Conservation (phyloP, 2,797 vertebrate species). For the Poecilia gillii region DNA sequence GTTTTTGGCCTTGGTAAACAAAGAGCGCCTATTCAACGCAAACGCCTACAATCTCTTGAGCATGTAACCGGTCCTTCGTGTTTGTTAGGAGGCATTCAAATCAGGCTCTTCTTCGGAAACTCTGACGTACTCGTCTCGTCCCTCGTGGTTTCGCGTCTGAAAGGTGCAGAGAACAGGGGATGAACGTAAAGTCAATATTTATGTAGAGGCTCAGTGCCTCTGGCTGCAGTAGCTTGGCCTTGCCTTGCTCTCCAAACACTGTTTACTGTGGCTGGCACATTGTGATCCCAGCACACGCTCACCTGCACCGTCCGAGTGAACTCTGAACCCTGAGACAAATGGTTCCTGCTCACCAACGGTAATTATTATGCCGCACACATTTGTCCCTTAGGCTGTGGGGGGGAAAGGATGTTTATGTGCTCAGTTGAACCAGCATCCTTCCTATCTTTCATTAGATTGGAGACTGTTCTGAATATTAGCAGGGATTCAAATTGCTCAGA, state of each 20-base stretch:
- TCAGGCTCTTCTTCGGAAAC: slow-evolving; percentile 13
- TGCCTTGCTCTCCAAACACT: slow-evolving; percentile 39
- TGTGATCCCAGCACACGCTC: slow-evolving; percentile 39
- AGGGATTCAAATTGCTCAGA: background rate
- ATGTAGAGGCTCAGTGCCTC: slow-evolving; percentile 39
- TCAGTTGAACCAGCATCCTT: background rate
- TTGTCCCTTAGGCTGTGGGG: slow-evolving; percentile 21
- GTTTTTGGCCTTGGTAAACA: slow-evolving; percentile 21
- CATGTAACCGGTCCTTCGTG: slow-evolving; percentile 10
- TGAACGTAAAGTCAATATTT: slow-evolving; percentile 62
- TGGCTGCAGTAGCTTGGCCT: slow-evolving; percentile 38
- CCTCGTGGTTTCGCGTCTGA: slow-evolving; percentile 18
- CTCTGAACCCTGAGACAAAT: slow-evolving; percentile 66
- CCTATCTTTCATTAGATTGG: slow-evolving; percentile 7
- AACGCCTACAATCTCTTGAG: slow-evolving; percentile 15
- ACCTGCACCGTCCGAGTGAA: slow-evolving; percentile 55
- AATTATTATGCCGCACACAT: slow-evolving; percentile 42
- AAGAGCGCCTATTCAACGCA: background rate
- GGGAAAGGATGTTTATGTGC: slow-evolving; percentile 12
- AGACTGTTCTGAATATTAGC: background rate
- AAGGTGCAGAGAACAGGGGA: slow-evolving; percentile 33
- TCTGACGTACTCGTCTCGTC: slow-evolving; percentile 12
- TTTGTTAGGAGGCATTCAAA: slow-evolving; percentile 20
- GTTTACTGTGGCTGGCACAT: slow-evolving; percentile 53
- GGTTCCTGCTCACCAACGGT: slow-evolving; percentile 29